Evolutionary conservation across 1,140 invertebrate species (phyloP), one percentile per base, ranked within the genome.

Genomic region (Chrysoperla carnea): DNA sequence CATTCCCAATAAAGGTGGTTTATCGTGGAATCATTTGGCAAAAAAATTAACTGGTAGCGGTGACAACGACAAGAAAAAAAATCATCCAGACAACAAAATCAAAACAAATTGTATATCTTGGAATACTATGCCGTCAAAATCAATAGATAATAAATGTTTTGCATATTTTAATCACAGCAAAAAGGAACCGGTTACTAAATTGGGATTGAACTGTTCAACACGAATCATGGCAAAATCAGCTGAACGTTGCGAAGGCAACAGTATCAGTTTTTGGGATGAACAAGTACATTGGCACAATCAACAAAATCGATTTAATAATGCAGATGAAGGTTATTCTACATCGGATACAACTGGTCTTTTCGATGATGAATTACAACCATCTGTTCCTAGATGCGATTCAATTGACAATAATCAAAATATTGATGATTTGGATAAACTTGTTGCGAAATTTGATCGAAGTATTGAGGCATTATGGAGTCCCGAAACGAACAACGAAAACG

Each of bases 371-470:
- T 23, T 23, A 23, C 17, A 23, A 23, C 17, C 17, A 23, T 23
- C 17, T 23, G 17, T 23, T 23, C 2, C 17, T 23, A 23, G 17
- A 23, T 2, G 2, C 17, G 17, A 23, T 23, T 23, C 17, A 2
- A 23, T 23, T 23, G 31, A 33, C 4, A 33, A 12, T 33, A 33
- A 33, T 33, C n/a, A 9, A 33, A 33, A 75, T 51, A 64, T 67
- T 44, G 61, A 70, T 43, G 59, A 69, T 42, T 69, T 76, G 47
- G 73, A 72, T 6, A 68, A 73, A 48, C 67, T 77, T 43, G 67
- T 76, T 51, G 75, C 75, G 7, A 78, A 77, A 52, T 77, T 77
- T 54, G 68, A 76, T 55, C 62, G 69, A 36, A 73, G 67, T 51
- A 62, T 77, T n/a, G 72, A 77, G 52, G 71, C 73, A 23, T 54